Conservation (phyloP, 1,140 invertebrate genomes). For the Teleogryllus occipitalis region DNA sequence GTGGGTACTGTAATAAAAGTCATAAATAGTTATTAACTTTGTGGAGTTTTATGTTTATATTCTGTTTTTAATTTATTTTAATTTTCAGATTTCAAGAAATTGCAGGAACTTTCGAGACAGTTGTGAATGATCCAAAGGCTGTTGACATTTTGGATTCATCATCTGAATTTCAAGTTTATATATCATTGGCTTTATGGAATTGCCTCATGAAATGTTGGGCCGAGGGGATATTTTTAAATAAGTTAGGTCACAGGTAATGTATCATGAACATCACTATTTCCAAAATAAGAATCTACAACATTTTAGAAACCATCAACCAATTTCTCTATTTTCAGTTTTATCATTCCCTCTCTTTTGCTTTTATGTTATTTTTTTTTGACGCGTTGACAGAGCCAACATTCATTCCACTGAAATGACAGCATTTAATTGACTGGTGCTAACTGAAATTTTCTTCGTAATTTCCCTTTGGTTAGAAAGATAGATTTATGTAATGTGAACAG, state of each 20-base stretch:
- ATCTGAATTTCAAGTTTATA: constrained; percentile 41
- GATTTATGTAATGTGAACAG: no score
- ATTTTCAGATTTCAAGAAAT: constrained; percentile 73
- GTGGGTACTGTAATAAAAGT: background rate
- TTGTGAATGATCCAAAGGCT: constrained; percentile 40
- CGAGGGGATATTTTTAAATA: constrained; percentile 60
- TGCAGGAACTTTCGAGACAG: constrained; percentile 56
- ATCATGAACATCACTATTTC: background rate
- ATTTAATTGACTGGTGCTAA: no score
- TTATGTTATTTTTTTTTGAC: background rate
- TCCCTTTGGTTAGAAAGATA: no score
- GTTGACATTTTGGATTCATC: constrained; percentile 30
- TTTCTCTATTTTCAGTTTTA: background rate
- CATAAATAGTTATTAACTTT: background rate
- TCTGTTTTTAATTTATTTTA: constrained; percentile 14
- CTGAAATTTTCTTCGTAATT: no score
- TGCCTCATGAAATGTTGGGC: constrained; percentile 61
- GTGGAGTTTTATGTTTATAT: background rate
- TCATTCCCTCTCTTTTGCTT: background rate
- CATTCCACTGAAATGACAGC: background rate
- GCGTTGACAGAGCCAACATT: background rate
- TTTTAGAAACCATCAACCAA: background rate
- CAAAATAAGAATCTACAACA: no score
- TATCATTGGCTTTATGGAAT: constrained; percentile 45
- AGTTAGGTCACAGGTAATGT: constrained; percentile 50